Conservation (phyloP, 2,888 invertebrate genomes). For the Chymomyza procnemis region DNA sequence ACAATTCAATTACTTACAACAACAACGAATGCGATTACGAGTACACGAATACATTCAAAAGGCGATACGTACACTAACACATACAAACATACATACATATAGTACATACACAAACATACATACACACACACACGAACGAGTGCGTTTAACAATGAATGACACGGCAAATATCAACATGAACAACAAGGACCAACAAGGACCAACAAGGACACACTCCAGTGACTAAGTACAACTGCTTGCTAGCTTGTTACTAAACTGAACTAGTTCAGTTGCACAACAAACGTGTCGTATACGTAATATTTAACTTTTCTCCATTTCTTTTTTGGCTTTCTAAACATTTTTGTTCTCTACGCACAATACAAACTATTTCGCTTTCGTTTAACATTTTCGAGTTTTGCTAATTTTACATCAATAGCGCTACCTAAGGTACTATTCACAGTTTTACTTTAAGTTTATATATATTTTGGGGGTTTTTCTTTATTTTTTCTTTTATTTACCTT, state of each 20-base stretch:
- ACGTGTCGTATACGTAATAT: slow-evolving; percentile 45
- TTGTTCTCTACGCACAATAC: background rate
- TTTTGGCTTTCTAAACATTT: background rate
- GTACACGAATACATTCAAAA: slow-evolving; percentile 39
- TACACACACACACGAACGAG: slow-evolving; percentile 17
- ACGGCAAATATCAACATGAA: background rate
- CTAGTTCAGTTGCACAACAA: slow-evolving; percentile 4
- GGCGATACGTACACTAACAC: slow-evolving; percentile 31
- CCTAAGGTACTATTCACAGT: slow-evolving; percentile 48
- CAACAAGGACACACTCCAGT: slow-evolving; percentile 30
- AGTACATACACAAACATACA: slow-evolving; percentile 22
- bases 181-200: slow-evolving; percentile 1
- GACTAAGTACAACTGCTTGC: slow-evolving; percentile 30
- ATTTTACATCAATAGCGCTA: slow-evolving; percentile 30
- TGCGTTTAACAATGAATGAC: background rate
- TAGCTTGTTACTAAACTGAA: too few relatives aligned
- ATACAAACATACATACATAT: slow-evolving; percentile 2
- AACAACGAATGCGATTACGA: slow-evolving; percentile 19
- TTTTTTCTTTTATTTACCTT: background rate
- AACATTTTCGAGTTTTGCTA: background rate
- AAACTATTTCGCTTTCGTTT: slow-evolving; percentile 12
- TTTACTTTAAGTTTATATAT: slow-evolving; percentile 25
- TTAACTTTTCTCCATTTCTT: background rate
- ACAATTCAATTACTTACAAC: background rate
- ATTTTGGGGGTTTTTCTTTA: background rate